These are phyloP conservation scores for Muschampia plurimacula DNA, from an alignment of 2,888 invertebrate genomes.

Conservation along the genomic window DNA sequence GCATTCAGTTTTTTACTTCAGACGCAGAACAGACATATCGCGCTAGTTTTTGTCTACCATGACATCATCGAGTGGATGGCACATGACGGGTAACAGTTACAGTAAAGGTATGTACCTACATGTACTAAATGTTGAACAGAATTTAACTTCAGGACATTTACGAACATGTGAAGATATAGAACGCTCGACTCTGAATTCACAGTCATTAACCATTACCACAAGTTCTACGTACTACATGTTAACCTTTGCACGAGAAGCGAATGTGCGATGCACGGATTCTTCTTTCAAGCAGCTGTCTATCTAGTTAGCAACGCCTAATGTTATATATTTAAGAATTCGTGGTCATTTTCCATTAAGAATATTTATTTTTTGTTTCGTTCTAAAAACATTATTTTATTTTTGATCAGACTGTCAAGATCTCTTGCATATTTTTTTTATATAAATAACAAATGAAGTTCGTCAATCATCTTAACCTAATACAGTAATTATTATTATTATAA, in stretches of 20 bases:
- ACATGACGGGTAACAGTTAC: slow-evolving; percentile 37
- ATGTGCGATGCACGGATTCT: slow-evolving; percentile 85
- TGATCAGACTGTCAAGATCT: not conserved
- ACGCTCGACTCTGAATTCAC: slow-evolving; percentile 76
- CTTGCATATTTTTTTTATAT: not conserved
- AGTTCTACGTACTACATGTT: slow-evolving; percentile 58
- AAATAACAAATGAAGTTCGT: not conserved
- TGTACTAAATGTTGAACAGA: slow-evolving; percentile 14
- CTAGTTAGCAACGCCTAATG: slow-evolving; percentile 83
- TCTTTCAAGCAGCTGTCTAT: slow-evolving; percentile 84
- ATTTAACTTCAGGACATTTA: slow-evolving; percentile 24
- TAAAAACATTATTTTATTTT: slow-evolving; percentile 19
- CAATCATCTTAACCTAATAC: not conserved
- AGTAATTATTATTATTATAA: no score
- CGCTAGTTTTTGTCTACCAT: slow-evolving; percentile 34
- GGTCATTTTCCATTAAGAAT: slow-evolving; percentile 69
- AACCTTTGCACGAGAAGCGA: slow-evolving; percentile 84
- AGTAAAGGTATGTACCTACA: slow-evolving; percentile 58
- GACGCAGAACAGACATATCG: slow-evolving; percentile 31
- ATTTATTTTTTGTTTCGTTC: slow-evolving; percentile 24
- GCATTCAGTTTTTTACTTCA: slow-evolving; percentile 29
- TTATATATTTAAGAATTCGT: slow-evolving; percentile 75
- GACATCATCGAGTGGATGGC: slow-evolving; percentile 51
- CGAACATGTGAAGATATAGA: slow-evolving; percentile 76
- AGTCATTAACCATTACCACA: slow-evolving; percentile 77